Conservation (phyloP, 2,888 invertebrate species). For the Sepiola atlantica region DNA sequence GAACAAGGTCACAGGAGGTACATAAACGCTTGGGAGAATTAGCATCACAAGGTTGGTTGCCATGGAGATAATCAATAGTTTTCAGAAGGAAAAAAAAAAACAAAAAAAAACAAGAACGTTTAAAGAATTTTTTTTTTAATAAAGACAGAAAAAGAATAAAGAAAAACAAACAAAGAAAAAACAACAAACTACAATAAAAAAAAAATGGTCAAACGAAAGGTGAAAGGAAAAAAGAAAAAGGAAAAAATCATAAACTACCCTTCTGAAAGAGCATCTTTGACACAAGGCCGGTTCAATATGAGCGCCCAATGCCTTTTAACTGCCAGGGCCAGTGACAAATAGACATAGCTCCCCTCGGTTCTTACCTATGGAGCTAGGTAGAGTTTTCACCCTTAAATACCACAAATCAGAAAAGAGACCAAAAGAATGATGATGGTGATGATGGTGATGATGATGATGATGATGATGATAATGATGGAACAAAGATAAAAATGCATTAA, state of each 20-base stretch:
- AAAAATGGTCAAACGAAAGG: not conserved
- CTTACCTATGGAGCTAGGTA: too few species aligned
- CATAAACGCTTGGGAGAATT: slow-evolving; percentile 1
- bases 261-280: too few species aligned
- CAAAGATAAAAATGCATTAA: too few species aligned
- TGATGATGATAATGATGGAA: not conserved
- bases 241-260: not conserved
- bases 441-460: not conserved
- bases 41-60: slow-evolving; percentile 32
- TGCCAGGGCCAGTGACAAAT: too few species aligned
- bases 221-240: not conserved
- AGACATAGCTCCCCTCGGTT: too few species aligned
- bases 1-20: slow-evolving; percentile 32
- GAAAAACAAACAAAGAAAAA: not conserved
- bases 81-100: not conserved
- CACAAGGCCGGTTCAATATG: too few species aligned
- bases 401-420: not conserved
- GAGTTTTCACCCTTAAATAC: too few species aligned
- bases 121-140: not conserved
- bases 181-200: not conserved
- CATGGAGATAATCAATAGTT: slow-evolving; percentile 32
- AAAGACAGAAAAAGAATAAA: not conserved
- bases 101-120: not conserved
- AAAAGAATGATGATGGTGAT: not conserved
- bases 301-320: too few species aligned